These are phyloP conservation scores for Australoheros scitulus DNA, from an alignment of 2,113 vertebrate species.

Conservation along the genomic window DNA sequence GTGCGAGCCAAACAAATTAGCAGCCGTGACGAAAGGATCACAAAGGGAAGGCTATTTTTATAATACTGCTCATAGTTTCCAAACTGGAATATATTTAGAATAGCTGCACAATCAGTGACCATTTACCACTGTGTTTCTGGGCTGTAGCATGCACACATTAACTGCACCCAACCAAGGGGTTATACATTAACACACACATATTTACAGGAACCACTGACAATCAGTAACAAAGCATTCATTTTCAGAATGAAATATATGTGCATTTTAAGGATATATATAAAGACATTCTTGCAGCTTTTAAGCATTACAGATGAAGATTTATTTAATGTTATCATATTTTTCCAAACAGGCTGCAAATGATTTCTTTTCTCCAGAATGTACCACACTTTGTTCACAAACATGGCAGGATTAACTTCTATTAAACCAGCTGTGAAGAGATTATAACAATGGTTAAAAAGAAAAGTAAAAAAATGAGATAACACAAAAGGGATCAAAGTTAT, in stretches of 20 bases:
- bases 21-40: background rate
- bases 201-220: background rate
- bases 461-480: background rate
- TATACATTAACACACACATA: background rate
- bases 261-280: accelerated
- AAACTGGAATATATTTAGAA: background rate
- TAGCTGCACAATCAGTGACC: background rate
- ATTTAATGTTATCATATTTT: background rate
- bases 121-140: background rate
- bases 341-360: background rate
- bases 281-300: background rate
- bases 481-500: background rate
- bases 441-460: background rate
- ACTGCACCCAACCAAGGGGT: background rate
- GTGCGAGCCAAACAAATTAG: background rate
- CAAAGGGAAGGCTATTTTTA: background rate
- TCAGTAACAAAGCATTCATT: background rate
- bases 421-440: no score
- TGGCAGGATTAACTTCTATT: background rate
- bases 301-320: background rate
- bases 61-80: background rate
- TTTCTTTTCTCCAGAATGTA: background rate
- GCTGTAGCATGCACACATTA: background rate
- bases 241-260: background rate
- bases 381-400: background rate